These are phyloP conservation scores for Nemurella pictetii DNA, from an alignment of 2,888 invertebrate species.

Conservation along the genomic window DNA sequence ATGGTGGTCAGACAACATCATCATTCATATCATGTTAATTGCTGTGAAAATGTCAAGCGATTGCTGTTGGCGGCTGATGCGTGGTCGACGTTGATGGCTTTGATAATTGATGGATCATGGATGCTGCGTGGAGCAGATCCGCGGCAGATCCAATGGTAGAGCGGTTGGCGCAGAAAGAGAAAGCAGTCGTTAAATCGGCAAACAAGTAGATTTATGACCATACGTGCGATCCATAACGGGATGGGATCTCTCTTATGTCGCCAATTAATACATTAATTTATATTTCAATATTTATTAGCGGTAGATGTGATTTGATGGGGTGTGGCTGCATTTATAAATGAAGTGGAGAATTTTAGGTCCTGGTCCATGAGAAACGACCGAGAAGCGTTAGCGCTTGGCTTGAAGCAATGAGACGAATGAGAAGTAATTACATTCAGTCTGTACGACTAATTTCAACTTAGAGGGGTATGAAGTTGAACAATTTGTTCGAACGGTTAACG, in stretches of 20 bases:
- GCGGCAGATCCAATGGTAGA: not conserved
- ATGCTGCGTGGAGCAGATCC: too few relatives aligned
- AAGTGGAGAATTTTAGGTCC: not conserved
- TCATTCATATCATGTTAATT: conserved; percentile 11
- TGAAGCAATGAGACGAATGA: not conserved
- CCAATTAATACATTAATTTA: not conserved
- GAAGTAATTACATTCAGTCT: not conserved
- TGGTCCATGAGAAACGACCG: too few relatives aligned
- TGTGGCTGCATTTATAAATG: not conserved
- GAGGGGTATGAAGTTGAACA: not conserved
- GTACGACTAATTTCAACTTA: not conserved
- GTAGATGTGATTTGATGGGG: not conserved
- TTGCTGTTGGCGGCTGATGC: not conserved
- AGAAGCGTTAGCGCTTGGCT: too few relatives aligned
- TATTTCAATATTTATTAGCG: not conserved
- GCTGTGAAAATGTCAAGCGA: conserved; percentile 20
- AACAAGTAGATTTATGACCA: not conserved
- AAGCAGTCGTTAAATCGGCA: not conserved
- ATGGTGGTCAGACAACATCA: conserved; percentile 11
- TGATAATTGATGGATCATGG: conserved; percentile 19
- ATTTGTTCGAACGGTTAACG: not conserved
- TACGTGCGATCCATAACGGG: not conserved
- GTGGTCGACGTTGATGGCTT: not conserved
- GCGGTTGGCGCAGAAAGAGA: not conserved
- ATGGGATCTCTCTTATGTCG: not conserved